These are phyloP conservation scores for Ditylenchus weischeri DNA, from an alignment of 2,888 invertebrate genomes.

Conservation along the genomic window DNA sequence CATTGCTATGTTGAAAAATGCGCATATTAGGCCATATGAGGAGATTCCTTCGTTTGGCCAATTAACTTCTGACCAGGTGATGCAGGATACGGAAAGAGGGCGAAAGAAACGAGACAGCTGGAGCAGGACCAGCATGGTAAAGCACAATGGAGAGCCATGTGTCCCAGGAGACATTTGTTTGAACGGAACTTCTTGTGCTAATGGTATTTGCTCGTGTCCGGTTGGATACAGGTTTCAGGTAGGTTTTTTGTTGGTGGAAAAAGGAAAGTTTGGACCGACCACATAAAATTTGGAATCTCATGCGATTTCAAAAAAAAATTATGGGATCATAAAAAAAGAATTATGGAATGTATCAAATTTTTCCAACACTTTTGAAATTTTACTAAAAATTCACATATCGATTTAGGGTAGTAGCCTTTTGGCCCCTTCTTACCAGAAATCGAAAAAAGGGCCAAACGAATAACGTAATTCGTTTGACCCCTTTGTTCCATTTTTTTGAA, in stretches of 20 bases:
- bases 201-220: conserved; percentile 32
- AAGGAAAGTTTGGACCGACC: no score
- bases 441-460: no score
- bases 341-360: no score
- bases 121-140: neutral
- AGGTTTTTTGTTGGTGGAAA: neutral
- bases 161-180: conserved; percentile 48
- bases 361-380: no score
- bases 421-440: no score
- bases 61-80: neutral
- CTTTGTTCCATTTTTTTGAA: no score
- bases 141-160: conserved; percentile 45
- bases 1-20: conserved; percentile 16
- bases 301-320: no score
- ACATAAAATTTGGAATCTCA: no score
- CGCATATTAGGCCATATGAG: conserved; percentile 2
- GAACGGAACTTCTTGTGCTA: conserved; percentile 46
- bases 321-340: no score
- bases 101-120: conserved; percentile 5
- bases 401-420: no score
- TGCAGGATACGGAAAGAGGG: neutral
- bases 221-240: conserved; percentile 14
- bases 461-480: no score
- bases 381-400: no score
- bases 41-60: neutral